phyloP scores from a whole-genome alignment of 2,113 vertebrate genomes.

The Seriola quinqueradiata region DNA sequence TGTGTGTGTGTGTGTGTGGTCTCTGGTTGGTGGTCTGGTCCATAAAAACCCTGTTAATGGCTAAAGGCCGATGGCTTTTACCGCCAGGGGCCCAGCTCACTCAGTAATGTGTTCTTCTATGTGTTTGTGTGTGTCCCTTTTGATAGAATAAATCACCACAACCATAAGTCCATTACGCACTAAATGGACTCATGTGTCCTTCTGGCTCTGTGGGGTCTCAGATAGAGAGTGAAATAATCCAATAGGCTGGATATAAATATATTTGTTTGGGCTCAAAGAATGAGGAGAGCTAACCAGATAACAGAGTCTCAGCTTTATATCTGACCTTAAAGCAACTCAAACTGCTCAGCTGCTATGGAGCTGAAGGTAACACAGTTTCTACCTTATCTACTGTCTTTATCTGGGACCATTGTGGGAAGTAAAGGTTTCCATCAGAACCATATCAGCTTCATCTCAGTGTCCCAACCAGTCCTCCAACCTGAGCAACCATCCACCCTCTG shows the following conservation, averaged over 20 bases:
- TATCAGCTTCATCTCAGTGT: no score
- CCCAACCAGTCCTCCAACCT: no score
- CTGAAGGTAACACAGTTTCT: no score
- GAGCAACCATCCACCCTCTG: no score
- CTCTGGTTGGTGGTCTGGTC: constrained; percentile 65
- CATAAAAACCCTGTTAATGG: constrained; percentile 67
- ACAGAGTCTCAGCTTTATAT: neutral
- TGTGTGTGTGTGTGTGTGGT: constrained; percentile 29
- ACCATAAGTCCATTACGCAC: constrained; percentile 54
- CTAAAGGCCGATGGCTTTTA: constrained; percentile 65
- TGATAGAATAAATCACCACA: constrained; percentile 56
- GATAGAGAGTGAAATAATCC: constrained; percentile 63
- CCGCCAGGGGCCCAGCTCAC: constrained; percentile 49
- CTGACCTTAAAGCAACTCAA: no score
- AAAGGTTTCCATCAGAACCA: no score
- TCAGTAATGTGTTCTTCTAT: constrained; percentile 52
- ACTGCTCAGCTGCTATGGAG: no score
- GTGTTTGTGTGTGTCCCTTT: constrained; percentile 27
- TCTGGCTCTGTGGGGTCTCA: constrained; percentile 44
- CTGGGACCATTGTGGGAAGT: no score
- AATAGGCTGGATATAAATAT: constrained; percentile 66
- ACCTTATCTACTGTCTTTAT: no score
- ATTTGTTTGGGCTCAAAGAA: constrained; percentile 64
- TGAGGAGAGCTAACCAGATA: constrained; percentile 51
- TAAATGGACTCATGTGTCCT: constrained; percentile 64